Evolutionary conservation across 2,888 invertebrate genomes (phyloP).

Genomic region (Bugula neritina): DNA sequence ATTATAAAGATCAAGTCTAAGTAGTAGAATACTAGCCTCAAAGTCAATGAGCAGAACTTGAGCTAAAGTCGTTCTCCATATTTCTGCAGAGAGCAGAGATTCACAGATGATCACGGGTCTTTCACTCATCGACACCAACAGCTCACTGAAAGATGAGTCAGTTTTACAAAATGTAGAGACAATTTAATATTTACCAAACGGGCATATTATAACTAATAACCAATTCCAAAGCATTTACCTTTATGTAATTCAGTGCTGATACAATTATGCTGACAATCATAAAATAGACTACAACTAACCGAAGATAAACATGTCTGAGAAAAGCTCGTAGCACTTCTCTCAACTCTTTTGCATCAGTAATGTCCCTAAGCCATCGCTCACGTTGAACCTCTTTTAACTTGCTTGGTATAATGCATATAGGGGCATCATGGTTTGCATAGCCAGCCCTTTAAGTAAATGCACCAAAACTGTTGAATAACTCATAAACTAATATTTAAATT

Average conservation of each 20-base stretch:
- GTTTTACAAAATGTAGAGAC: no score
- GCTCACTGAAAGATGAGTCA: slow-evolving; percentile 13
- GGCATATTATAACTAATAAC: no score
- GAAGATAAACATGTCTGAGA: not conserved
- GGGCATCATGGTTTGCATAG: slow-evolving; percentile 1
- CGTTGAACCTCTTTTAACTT: not conserved
- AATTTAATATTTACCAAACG: no score
- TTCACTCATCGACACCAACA: slow-evolving; percentile 19
- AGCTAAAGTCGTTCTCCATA: slow-evolving; percentile 1
- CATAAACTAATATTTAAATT: no score
- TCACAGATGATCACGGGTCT: slow-evolving; percentile 16
- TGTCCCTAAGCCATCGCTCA: slow-evolving; percentile 8
- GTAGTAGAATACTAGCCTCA: no score
- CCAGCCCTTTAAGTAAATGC: slow-evolving; percentile 22
- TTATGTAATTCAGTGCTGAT: no score
- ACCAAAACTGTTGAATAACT: no score
- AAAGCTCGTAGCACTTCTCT: not conserved
- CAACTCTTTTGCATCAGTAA: not conserved
- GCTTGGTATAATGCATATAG: slow-evolving; percentile 12
- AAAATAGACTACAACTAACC: not conserved
- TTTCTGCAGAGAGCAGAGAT: not conserved
- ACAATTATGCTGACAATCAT: no score
- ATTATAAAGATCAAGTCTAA: no score
- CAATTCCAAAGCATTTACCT: no score
- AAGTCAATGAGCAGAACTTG: slow-evolving; percentile 13